Base-by-base conservation (phyloP, 2,888 invertebrate species). In the Microctonus hyperodae region DNA sequence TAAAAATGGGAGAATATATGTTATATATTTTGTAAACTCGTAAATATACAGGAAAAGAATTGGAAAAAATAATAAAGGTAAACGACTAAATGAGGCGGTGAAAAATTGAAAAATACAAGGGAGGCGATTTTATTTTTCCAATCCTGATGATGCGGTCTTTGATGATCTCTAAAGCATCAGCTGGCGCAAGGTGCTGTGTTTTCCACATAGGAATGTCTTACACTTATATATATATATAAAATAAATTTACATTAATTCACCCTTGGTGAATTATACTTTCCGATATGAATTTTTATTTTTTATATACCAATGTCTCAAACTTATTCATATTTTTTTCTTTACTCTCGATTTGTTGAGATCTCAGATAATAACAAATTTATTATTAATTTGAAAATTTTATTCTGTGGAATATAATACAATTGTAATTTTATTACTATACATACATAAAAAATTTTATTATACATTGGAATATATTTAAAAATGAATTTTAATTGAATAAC, bases 121-220 rank as follows among this genome's bases (percentile, higher is more conserved):
- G 20, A 13, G 35, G 13, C 50, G 11, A 31, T 37, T 28, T 65
- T 25, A 59, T 59, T 59, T 59, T 59, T 48, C 59, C 48, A 28
- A 10, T 28, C 31, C 23, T 25, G 31, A 59, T 31, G 13, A n/a
- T n/a, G n/a, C n/a, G n/a, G n/a, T n/a, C n/a, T n/a, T n/a, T n/a
- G n/a, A 59, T 59, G 20, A 20, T 44, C 31, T 10, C 23, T 22
- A 37, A 10, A 9, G 20, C 23, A 5, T 10, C 23, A 65, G 65
- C 65, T 65, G 65, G 40, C 40, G 64, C 60, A 65, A 65, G 65
- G 65, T 65, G 60, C 44, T 55, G 44, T 22, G 44, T 40, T 40
- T 53, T 59, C 20, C 25, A 16, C 28, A 28, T 48, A 48, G 16
- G 28, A 28, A 23, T 28, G 23, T 13, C n/a, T n/a, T n/a, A 13